Evolutionary conservation across 2,797 vertebrate species (phyloP).

Genomic region (Xenops minutus): DNA sequence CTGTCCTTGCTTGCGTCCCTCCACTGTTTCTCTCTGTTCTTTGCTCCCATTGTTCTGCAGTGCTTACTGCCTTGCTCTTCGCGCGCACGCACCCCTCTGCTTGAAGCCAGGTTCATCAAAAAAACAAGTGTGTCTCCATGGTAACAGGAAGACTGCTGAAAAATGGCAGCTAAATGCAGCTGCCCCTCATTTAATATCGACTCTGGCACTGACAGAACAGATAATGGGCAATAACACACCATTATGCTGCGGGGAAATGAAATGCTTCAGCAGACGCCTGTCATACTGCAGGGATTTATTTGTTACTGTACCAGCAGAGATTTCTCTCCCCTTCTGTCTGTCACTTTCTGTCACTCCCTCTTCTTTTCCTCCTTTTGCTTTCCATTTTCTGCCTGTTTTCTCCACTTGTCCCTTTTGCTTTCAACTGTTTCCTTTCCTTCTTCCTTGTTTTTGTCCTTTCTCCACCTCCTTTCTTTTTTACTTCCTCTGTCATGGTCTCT

Average conservation of each 20-base stretch:
- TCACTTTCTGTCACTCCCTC: not conserved
- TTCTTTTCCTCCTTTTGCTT: not conserved
- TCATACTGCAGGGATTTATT: conserved; percentile 85
- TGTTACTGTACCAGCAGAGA: conserved; percentile 72
- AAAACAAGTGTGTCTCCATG: conserved; percentile 81
- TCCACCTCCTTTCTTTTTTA: not conserved
- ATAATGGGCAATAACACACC: conserved; percentile 96
- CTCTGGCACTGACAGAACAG: conserved; percentile 91
- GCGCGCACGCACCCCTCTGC: not conserved
- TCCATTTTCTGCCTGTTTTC: not conserved
- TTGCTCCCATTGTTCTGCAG: not conserved
- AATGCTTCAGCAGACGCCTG: conserved; percentile 86
- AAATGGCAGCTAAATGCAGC: conserved; percentile 89
- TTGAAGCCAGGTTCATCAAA: conserved; percentile 45
- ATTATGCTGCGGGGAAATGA: conserved; percentile 89
- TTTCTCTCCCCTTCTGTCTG: conserved; percentile 58
- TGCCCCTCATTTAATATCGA: conserved; percentile 96
- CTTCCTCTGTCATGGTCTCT: not conserved
- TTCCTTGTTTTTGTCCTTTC: not conserved
- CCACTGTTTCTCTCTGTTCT: not conserved
- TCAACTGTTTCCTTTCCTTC: not conserved
- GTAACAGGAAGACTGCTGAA: conserved; percentile 87
- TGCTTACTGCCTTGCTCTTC: not conserved
- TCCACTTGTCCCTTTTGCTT: not conserved
- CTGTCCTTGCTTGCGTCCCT: not conserved